Evolutionary conservation across 2,113 vertebrate species (phyloP).

Genomic region (Trogon melanurus): DNA sequence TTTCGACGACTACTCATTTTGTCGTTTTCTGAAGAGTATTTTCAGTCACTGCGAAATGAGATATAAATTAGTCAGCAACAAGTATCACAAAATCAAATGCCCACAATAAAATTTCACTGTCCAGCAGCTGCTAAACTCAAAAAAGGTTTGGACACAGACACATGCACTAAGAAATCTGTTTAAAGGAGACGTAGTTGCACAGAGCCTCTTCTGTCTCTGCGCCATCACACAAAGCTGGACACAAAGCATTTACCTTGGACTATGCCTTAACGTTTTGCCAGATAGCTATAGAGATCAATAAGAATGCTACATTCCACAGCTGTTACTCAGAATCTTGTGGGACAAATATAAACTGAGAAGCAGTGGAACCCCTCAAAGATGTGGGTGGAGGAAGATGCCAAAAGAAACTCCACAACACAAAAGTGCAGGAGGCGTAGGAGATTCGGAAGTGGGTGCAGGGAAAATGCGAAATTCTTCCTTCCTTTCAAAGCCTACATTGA

Average conservation of each 20-base stretch:
- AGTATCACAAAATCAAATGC: neutral
- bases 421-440: neutral
- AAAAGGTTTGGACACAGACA: neutral
- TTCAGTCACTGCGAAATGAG: neutral
- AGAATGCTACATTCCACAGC: neutral
- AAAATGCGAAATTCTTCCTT: neutral
- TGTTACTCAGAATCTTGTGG: neutral
- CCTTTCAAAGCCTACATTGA: neutral
- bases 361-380: neutral
- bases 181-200: neutral
- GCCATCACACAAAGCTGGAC: neutral
- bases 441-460: fast-evolving
- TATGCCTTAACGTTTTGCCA: neutral
- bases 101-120: neutral
- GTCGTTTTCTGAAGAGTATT: neutral
- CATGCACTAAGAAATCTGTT: neutral
- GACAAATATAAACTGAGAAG: neutral
- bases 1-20: constrained; percentile 93
- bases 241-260: neutral
- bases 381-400: neutral
- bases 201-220: neutral
- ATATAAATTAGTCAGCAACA: neutral
- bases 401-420: neutral
- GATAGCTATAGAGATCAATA: neutral
- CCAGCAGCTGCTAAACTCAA: neutral